These are phyloP conservation scores for Phylloscopus trochilus DNA, from an alignment of 2,113 vertebrate species.

Conservation along the genomic window DNA sequence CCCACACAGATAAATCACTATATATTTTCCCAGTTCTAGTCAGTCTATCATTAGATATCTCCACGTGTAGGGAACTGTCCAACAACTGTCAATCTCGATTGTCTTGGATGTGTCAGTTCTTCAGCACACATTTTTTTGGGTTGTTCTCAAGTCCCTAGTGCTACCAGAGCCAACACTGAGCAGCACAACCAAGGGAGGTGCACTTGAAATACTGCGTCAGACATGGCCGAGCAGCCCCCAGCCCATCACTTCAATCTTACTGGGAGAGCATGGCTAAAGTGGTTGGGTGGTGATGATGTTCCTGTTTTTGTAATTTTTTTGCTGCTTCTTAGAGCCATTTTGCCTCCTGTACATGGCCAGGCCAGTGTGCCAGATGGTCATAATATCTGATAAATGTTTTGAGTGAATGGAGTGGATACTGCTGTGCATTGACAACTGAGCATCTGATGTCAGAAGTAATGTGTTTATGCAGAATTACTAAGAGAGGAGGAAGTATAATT, in stretches of 20 bases:
- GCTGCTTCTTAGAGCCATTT: neutral
- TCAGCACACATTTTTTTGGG: neutral
- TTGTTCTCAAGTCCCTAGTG: neutral
- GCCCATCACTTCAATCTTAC: neutral
- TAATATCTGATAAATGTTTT: constrained; percentile 30
- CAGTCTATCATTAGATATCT: neutral
- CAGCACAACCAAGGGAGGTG: fast-evolving
- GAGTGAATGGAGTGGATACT: neutral
- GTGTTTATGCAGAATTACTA: neutral
- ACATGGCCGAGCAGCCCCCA: neutral
- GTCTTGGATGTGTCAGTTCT: neutral
- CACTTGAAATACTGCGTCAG: neutral
- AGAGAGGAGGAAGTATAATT: neutral
- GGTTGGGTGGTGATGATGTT: neutral
- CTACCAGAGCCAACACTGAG: fast-evolving
- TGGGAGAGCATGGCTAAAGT: neutral
- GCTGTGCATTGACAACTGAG: neutral
- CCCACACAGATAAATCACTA: fast-evolving
- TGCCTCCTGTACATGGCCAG: neutral
- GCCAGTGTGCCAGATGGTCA: constrained; percentile 1
- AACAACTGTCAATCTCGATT: neutral
- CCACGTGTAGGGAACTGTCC: neutral
- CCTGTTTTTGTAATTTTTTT: neutral
- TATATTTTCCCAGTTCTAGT: neutral
- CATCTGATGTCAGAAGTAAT: constrained; percentile 37